phyloP scores from a whole-genome alignment of 1,140 invertebrate species.

The Papilio machaon region DNA sequence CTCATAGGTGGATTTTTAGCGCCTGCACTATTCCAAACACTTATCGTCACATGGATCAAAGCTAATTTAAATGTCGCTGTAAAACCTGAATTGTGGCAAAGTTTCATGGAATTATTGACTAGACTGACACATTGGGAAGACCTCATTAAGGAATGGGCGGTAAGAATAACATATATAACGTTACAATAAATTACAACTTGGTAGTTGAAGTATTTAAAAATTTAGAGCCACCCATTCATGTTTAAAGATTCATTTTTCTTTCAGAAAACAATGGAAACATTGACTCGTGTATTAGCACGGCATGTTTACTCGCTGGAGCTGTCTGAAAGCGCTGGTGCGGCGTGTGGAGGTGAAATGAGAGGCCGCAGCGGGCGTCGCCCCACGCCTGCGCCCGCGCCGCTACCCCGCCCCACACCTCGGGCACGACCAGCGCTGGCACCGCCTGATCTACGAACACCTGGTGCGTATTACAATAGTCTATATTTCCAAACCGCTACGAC shows the following conservation, averaged over 20 bases:
- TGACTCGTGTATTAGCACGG: conserved; percentile 94
- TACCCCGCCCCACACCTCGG: conserved; percentile 42
- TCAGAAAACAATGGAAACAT: conserved; percentile 97
- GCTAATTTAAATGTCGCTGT: conserved; percentile 97
- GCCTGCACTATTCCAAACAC: conserved; percentile 96
- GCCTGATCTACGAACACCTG: conserved; percentile 51
- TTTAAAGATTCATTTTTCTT: conserved; percentile 43
- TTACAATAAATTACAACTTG: neutral
- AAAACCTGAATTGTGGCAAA: conserved; percentile 95
- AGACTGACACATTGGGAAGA: conserved; percentile 97
- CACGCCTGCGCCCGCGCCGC: conserved; percentile 47
- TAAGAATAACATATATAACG: conserved; percentile 77
- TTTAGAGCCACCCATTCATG: no score
- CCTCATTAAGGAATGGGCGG: conserved; percentile 97
- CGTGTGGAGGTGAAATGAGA: conserved; percentile 41
- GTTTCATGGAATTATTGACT: conserved; percentile 93
- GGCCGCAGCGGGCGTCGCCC: conserved; percentile 43
- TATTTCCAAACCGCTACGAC: no score
- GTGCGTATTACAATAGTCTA: conserved; percentile 38
- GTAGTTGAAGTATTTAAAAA: neutral
- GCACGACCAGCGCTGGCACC: conserved; percentile 36
- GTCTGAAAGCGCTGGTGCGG: conserved; percentile 83
- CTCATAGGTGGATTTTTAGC: conserved; percentile 86
- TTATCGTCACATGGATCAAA: conserved; percentile 99
- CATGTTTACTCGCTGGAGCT: conserved; percentile 97